Base-by-base conservation (phyloP, 2,113 vertebrate species). In the Eupsittula cactorum region DNA sequence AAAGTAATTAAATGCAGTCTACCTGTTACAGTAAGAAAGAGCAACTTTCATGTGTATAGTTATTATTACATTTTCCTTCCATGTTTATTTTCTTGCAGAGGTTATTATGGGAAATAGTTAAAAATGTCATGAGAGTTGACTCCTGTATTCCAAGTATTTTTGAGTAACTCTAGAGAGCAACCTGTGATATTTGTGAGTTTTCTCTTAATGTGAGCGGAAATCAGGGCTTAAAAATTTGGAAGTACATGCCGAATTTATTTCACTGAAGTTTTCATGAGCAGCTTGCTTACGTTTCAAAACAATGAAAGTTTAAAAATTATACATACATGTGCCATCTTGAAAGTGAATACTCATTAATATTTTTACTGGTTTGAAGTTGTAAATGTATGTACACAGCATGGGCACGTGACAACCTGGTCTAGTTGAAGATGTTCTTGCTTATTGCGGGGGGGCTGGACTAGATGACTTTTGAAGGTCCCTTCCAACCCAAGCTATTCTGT, bases 1-100 rank as follows among this genome's bases (percentile, higher is more conserved):
- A 3, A 14, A 64, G 8, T 1, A 9, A 6, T 10, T 10, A 19
- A 27, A 2, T 14, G 2, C 62, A 2, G 37, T 16, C 53, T 60
- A 6, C 75, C 55, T 5, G 31, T 6, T 49, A 13, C 16, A 6
- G 23, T 4, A 8, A 39, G 16, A 15, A 53, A 47, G 50, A 59
- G 18, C 25, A 16, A 16, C 27, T 73, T 23, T 2, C 14, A 19
- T 1, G 28, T 11, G 7, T 55, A 35, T 68, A 67, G 6, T 65
- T 37, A 16, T 27, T 74, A 6, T 5, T 52, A 10, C 12, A 4
- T 63, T 92, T 86, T 75, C 44, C 63, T 53, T 44, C 33, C 11
- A 0, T 28, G 14, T 19, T 37, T 49, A 25, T 68, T 83, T 93
- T 74, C 9, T 13, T 59, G 15, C 42, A 46, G 47, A 57, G 37